These are phyloP conservation scores for Drosophila quinaria DNA, from an alignment of 2,888 invertebrate species.

Conservation along the genomic window DNA sequence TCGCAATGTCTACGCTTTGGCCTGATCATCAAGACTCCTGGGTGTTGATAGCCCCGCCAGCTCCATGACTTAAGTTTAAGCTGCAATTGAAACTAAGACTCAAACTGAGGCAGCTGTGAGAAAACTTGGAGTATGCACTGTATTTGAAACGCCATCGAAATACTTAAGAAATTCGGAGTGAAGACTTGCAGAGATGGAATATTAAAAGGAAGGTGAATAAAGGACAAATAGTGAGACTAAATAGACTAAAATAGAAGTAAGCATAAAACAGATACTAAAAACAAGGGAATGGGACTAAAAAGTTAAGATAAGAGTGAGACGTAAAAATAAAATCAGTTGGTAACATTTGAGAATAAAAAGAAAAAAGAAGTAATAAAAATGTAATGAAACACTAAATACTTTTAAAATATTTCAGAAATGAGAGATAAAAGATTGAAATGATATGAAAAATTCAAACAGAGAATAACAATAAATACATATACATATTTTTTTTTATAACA, in stretches of 20 bases:
- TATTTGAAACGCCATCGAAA: not conserved
- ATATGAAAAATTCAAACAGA: too few species aligned
- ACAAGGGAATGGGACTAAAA: too few species aligned
- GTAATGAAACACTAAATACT: too few species aligned
- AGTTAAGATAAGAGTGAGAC: too few species aligned
- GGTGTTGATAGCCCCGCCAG: constrained; percentile 64
- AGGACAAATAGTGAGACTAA: not conserved
- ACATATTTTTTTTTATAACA: too few species aligned
- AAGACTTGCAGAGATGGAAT: not conserved
- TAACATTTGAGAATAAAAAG: too few species aligned
- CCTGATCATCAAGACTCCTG: constrained; percentile 78
- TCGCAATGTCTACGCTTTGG: constrained; percentile 63
- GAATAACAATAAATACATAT: too few species aligned
- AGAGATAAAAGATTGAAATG: too few species aligned
- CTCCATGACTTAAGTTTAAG: constrained; percentile 11
- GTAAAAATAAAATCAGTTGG: too few species aligned
- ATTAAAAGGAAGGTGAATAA: not conserved
- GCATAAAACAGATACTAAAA: not conserved
- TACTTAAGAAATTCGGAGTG: too few species aligned
- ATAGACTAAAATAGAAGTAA: not conserved
- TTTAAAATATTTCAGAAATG: too few species aligned
- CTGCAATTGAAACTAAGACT: constrained; percentile 8
- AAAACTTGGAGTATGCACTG: constrained; percentile 21
- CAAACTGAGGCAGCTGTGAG: constrained; percentile 41
- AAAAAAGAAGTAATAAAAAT: too few species aligned